Base-by-base conservation (phyloP, 2,888 invertebrate genomes). In the Chirona hameri region DNA sequence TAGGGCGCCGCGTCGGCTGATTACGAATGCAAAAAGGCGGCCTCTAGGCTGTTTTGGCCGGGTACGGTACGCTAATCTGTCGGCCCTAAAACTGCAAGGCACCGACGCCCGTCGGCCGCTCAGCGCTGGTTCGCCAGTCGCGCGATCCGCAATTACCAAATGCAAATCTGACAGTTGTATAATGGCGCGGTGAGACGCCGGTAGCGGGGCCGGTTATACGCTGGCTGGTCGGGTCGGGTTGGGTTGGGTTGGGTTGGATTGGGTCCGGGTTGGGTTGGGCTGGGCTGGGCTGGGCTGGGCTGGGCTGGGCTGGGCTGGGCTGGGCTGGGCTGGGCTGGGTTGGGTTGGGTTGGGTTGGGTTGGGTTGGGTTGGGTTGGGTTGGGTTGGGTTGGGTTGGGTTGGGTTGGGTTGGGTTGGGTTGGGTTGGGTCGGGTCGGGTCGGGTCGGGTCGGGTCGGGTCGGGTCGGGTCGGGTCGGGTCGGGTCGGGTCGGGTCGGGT, bases 21-120 rank as follows among this genome's bases (percentile, higher is more conserved):
- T 76, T 76, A 76, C 76, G 7, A 76, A 76, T 76, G 76, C 76
- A 76, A 76, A 76, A 76, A 46, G 76, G 27, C 72, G 72, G 21
- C 72, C 15, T 31, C 31, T 31, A 31, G 76, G 46, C 39, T 76
- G 76, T 76, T 76, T 76, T 76, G 76, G 76, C 24, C 39, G 76
- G 76, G 46, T 24, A 21, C 76, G 4, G 46, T 39, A 24, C 76
- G 76, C 46, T 76, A 76, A 76, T 76, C 76, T 76, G 18, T 7
- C 46, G 76, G 39, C 76, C 76, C 39, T 76, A 76, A 76, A 76
- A 76, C 76, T 76, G 76, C 76, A 76, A 24, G 39, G 76, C 39
- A 46, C 76, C 39, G 24, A 21, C 76, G 76, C 46, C 76, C 24
- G 76, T 72, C 3, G 72, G 39, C 39, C 39, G 39, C 39, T 5